These are phyloP conservation scores for Cyprinodon brontotheroides DNA, from an alignment of 2,113 vertebrate genomes.

Conservation along the genomic window DNA sequence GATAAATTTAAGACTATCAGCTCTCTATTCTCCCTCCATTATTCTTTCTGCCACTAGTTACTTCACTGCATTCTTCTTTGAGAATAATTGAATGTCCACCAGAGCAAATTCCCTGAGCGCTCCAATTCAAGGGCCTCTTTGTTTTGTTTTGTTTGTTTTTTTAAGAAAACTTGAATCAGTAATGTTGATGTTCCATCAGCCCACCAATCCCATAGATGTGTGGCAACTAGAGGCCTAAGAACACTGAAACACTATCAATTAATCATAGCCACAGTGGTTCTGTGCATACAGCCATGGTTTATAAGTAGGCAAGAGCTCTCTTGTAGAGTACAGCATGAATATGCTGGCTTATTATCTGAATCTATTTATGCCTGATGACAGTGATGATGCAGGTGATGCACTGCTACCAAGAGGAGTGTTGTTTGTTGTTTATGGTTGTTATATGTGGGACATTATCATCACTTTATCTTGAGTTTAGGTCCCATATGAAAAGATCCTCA, in stretches of 20 bases:
- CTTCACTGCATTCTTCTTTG: slow-evolving; percentile 9
- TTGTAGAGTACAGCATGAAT: not conserved
- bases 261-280: slow-evolving; percentile 28
- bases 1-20: not conserved
- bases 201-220: slow-evolving; percentile 1
- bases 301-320: not conserved
- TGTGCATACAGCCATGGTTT: slow-evolving; percentile 9
- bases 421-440: not conserved
- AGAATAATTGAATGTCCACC: slow-evolving; percentile 6
- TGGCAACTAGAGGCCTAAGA: slow-evolving; percentile 41
- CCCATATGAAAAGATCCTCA: too few species aligned
- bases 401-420: not conserved
- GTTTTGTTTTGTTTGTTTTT: not conserved
- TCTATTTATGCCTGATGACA: slow-evolving; percentile 19
- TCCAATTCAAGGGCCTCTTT: slow-evolving; percentile 48
- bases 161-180: slow-evolving; percentile 49
- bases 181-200: slow-evolving; percentile 40
- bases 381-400: not conserved
- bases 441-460: not conserved
- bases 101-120: slow-evolving; percentile 26
- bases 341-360: not conserved
- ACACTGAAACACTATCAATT: slow-evolving; percentile 35
- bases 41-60: slow-evolving; percentile 20
- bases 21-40: slow-evolving; percentile 5
- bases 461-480: not conserved